These are phyloP conservation scores for Cryptus viduatorius DNA, from an alignment of 2,888 invertebrate genomes.

Conservation along the genomic window DNA sequence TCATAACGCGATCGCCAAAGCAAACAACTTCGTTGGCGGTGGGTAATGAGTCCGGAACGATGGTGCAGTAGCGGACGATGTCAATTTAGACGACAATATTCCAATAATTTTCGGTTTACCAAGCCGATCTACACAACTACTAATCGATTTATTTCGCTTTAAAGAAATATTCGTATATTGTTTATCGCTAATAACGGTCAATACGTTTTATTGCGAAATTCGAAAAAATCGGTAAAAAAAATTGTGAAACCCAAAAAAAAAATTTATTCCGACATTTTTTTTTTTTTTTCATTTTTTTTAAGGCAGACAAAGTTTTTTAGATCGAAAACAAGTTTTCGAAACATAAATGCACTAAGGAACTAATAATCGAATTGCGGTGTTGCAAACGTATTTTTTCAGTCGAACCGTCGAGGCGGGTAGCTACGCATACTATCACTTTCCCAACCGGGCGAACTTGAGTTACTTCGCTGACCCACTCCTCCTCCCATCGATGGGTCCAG, in stretches of 20 bases:
- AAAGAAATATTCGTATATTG: too few relatives aligned
- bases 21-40: slow-evolving; percentile 34
- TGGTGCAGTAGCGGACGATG: not conserved
- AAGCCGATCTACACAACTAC: not conserved
- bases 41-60: slow-evolving; percentile 20
- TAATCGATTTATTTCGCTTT: too few relatives aligned
- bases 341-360: slow-evolving; percentile 7
- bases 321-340: not conserved
- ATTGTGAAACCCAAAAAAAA: too few relatives aligned
- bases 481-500: slow-evolving; percentile 8
- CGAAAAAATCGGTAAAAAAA: too few relatives aligned
- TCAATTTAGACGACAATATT: not conserved
- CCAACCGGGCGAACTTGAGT: slow-evolving; percentile 34
- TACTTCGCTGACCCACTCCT: slow-evolving; percentile 2
- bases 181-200: too few relatives aligned
- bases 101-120: not conserved
- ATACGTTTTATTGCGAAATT: too few relatives aligned
- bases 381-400: not conserved
- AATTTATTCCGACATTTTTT: too few relatives aligned
- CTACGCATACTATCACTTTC: not conserved
- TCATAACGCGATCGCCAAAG: slow-evolving; percentile 48
- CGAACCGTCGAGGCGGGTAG: not conserved
- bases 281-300: too few relatives aligned
- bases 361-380: not conserved
- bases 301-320: not conserved